A percentile compares a stretch with the other conserved stretches of the same genome.
phyloP scores from a whole-genome alignment of 2,888 invertebrate species.

The Calliopum simillimum region DNA sequence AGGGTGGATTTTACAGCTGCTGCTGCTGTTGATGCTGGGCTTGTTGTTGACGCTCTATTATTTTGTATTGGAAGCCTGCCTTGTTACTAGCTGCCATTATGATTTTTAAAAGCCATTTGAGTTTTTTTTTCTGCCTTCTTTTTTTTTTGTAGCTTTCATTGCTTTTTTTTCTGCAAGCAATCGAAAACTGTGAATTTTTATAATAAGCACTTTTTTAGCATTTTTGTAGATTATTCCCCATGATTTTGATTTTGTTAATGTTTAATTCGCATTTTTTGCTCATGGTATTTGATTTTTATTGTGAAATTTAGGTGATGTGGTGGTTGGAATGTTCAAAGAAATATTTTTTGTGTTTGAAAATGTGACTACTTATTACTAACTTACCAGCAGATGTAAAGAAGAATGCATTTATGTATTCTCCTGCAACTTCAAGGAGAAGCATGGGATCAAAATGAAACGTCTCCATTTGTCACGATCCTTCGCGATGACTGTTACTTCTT shows the following conservation, averaged over 20 bases:
- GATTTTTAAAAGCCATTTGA: slow-evolving; percentile 65
- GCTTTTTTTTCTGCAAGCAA: slow-evolving; percentile 39
- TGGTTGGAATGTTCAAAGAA: no score
- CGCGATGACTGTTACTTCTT: no score
- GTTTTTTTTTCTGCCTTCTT: slow-evolving; percentile 40
- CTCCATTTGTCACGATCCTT: no score
- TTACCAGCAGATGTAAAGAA: no score
- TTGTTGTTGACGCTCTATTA: slow-evolving; percentile 37
- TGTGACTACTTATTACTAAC: no score
- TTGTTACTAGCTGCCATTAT: slow-evolving; percentile 66
- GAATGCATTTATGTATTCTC: no score
- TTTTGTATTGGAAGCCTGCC: slow-evolving; percentile 50
- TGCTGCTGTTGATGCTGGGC: slow-evolving; percentile 27
- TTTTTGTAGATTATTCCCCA: slow-evolving; percentile 60
- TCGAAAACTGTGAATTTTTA: slow-evolving; percentile 64
- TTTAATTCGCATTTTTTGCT: slow-evolving; percentile 51
- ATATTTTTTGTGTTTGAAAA: no score
- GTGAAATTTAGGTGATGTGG: no score
- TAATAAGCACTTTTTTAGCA: slow-evolving; percentile 61
- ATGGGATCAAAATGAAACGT: no score
- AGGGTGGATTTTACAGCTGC: slow-evolving; percentile 12
- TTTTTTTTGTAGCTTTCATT: slow-evolving; percentile 29
- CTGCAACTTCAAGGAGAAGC: no score
- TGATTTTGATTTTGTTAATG: slow-evolving; percentile 63
- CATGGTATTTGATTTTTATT: neutral